Percentiles rank a stretch among this genome's conserved stretches.
These are phyloP conservation scores for Athetis lepigone DNA, from an alignment of 2,888 invertebrate genomes.

Conservation along the genomic window DNA sequence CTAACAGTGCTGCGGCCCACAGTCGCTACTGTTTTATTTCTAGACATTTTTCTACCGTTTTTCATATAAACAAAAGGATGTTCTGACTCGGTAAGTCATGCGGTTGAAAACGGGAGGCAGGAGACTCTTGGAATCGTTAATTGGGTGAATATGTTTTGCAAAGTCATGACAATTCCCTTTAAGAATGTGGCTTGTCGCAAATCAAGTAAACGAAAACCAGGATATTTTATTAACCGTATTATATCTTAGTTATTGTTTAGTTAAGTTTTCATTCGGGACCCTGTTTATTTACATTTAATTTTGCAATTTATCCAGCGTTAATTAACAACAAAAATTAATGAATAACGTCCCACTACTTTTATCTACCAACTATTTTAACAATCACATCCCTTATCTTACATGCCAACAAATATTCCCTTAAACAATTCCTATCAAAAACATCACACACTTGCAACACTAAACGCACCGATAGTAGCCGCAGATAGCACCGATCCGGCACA, in stretches of 20 bases:
- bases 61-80: constrained; percentile 27
- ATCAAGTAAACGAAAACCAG: not conserved
- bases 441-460: constrained; percentile 29
- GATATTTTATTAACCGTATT: too few relatives aligned
- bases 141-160: not conserved
- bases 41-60: constrained; percentile 47
- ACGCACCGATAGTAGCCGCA: constrained; percentile 41
- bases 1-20: constrained; percentile 75
- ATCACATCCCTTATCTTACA: too few relatives aligned
- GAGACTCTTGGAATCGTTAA: not conserved
- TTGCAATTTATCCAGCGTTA: too few relatives aligned
- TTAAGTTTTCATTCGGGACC: too few relatives aligned
- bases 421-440: too few relatives aligned
- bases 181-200: too few relatives aligned
- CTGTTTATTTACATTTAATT: too few relatives aligned
- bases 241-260: too few relatives aligned
- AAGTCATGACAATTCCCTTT: not conserved
- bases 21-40: constrained; percentile 56
- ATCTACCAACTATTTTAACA: too few relatives aligned
- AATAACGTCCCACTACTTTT: too few relatives aligned
- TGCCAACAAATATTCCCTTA: too few relatives aligned
- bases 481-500: constrained; percentile 66
- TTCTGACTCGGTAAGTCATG: constrained; percentile 14
- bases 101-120: constrained; percentile 9
- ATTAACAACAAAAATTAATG: too few relatives aligned